Conservation (phyloP, 1,140 invertebrate species). For the Yoshiicerus persimilis region DNA sequence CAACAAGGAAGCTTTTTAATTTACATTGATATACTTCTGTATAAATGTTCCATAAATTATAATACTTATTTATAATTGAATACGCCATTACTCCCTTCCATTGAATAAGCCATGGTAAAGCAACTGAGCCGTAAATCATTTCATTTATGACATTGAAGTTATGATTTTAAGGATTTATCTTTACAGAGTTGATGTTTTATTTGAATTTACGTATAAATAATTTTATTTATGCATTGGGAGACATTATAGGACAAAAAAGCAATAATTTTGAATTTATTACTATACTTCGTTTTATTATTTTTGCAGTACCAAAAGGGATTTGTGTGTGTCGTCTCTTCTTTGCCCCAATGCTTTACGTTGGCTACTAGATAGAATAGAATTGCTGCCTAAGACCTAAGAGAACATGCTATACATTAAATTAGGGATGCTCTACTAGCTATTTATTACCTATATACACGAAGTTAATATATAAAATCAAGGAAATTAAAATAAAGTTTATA, state of each 20-base stretch:
- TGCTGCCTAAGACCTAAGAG: background rate
- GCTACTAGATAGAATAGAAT: background rate
- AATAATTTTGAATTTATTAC: constrained; percentile 12
- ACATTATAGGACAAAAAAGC: background rate
- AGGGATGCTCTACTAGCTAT: background rate
- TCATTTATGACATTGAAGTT: background rate
- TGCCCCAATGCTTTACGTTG: background rate
- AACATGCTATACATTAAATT: background rate
- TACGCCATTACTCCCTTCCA: background rate
- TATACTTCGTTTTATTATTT: background rate
- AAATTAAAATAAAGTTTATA: background rate
- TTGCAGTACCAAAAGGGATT: background rate
- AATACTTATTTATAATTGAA: background rate
- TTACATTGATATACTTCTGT: background rate
- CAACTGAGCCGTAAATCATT: constrained; percentile 13
- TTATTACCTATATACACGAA: background rate
- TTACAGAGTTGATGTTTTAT: background rate
- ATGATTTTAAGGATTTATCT: background rate
- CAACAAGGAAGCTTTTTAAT: background rate
- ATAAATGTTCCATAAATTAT: background rate
- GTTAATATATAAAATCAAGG: background rate
- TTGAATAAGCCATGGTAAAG: background rate
- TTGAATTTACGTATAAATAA: background rate
- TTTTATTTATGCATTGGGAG: background rate
- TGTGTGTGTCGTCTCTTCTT: background rate